phyloP scores from a whole-genome alignment of 1,140 invertebrate species.

The Drosophila bocqueti region DNA sequence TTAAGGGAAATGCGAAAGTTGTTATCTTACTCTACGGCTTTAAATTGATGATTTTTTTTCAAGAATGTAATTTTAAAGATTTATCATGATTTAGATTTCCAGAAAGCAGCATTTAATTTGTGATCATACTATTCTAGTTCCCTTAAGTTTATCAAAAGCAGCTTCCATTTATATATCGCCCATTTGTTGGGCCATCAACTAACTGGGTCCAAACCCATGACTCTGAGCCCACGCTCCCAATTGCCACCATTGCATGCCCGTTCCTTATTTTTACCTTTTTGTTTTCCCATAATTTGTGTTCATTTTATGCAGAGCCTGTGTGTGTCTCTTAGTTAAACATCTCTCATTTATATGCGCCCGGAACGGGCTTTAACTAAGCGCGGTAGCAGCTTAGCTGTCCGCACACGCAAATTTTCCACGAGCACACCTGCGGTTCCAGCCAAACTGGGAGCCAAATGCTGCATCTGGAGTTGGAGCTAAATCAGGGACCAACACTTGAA shows the following conservation, averaged over 20 bases:
- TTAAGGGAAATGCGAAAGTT: constrained; percentile 11
- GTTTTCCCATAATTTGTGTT: constrained; percentile 43
- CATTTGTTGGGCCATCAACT: constrained; percentile 17
- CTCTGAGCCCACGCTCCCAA: constrained; percentile 39
- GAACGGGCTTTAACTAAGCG: constrained; percentile 40
- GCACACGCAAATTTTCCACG: constrained; percentile 77
- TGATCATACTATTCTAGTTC: not conserved
- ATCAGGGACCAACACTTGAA: not conserved
- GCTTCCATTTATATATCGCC: not conserved
- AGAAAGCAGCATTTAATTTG: no score
- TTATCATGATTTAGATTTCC: not conserved
- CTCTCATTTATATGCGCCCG: constrained; percentile 79
- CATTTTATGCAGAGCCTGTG: constrained; percentile 65
- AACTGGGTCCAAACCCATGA: constrained; percentile 22
- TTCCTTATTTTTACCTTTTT: not conserved
- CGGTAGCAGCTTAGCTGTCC: constrained; percentile 80
- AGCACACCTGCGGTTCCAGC: constrained; percentile 57
- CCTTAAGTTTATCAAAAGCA: constrained; percentile 11
- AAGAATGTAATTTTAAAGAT: constrained; percentile 1
- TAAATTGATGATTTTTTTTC: not conserved
- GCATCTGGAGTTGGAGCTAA: constrained; percentile 9
- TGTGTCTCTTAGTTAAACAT: constrained; percentile 82
- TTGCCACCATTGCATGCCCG: constrained; percentile 52
- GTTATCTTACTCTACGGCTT: constrained; percentile 7
- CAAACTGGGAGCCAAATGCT: constrained; percentile 26